Evolutionary conservation across 2,113 vertebrate genomes (phyloP).

Genomic region (Acanthochromis polyacanthus): DNA sequence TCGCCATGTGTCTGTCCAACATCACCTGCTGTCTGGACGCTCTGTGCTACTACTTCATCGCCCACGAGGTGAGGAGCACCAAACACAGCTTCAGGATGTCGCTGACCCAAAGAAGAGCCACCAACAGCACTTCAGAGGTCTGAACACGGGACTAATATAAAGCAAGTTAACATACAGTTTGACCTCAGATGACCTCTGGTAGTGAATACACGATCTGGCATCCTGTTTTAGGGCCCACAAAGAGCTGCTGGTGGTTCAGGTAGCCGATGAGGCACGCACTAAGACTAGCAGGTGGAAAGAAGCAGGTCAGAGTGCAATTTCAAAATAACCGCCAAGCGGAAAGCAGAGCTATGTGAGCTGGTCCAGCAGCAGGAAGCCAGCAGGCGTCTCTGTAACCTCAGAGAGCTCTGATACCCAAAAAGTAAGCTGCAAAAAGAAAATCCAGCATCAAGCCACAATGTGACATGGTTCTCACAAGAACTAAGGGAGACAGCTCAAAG

Average conservation of each 20-base stretch:
- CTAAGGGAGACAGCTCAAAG: neutral
- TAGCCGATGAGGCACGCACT: neutral
- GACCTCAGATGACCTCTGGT: neutral
- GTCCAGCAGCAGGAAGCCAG: slow-evolving; percentile 40
- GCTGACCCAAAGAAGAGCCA: slow-evolving; percentile 59
- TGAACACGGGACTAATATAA: slow-evolving; percentile 34
- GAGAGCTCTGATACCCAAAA: neutral
- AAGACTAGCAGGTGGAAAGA: neutral
- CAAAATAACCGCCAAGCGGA: neutral
- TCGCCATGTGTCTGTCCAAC: slow-evolving; percentile 89
- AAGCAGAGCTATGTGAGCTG: neutral
- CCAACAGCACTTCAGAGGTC: slow-evolving; percentile 75
- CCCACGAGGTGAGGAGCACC: slow-evolving; percentile 83
- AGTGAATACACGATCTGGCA: neutral
- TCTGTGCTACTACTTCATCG: slow-evolving; percentile 92
- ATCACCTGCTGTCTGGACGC: slow-evolving; percentile 93
- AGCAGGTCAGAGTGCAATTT: slow-evolving; percentile 3
- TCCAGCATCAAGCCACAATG: too few relatives aligned
- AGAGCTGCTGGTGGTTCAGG: neutral
- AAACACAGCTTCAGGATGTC: slow-evolving; percentile 55
- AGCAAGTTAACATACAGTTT: neutral
- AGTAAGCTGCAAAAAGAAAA: neutral
- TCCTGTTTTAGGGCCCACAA: neutral
- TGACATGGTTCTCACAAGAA: neutral
- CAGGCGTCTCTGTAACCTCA: neutral